Base-by-base conservation (phyloP, 2,113 vertebrate species). In the Catharus bicknelli region DNA sequence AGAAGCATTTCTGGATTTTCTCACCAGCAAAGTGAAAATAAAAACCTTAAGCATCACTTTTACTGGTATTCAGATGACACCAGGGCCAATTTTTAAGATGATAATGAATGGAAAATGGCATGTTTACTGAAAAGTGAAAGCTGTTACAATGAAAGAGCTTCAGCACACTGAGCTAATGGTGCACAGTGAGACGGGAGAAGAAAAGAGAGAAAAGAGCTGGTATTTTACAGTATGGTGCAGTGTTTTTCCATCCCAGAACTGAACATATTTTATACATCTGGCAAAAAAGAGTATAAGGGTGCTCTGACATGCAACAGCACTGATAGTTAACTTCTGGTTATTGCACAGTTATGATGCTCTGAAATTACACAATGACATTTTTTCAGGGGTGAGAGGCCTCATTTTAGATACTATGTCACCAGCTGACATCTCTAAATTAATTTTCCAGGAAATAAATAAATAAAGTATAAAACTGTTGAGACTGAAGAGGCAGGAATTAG, bases 1-100 rank as follows among this genome's bases (percentile, higher is more conserved):
- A 89, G 73, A 86, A 90, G 34, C 13, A 38, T 55, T 75, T 89
- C 66, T 82, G 66, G 23, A 79, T 87, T 89, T 82, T 25, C 36
- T 86, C 57, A 78, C 12, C 3, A 72, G 22, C 22, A 1, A 22
- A 70, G 19, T 63, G 40, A 72, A 88, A 91, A 77, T 43, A 70
- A 73, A 85, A 92, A 18, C 17, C 12, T 54, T 34, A 66, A 80
- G 11, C 4, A 61, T 61, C 4, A 29, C 42, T 87, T 94, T 80
- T 58, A 45, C 19, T 72, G 27, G 25, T 64, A 38, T 84, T 89
- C 30, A 48, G 13, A 40, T 84, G 67, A 75, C n/a, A 84, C 7
- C 19, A 61, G 27, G 8, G 17, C 8, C 8, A 55, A n/a, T 75
- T 86, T 88, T 59, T 74, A 79, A 69, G 67, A 74, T 54, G 23